phyloP scores from a whole-genome alignment of 2,888 invertebrate species.

The Dasypolia templi region DNA sequence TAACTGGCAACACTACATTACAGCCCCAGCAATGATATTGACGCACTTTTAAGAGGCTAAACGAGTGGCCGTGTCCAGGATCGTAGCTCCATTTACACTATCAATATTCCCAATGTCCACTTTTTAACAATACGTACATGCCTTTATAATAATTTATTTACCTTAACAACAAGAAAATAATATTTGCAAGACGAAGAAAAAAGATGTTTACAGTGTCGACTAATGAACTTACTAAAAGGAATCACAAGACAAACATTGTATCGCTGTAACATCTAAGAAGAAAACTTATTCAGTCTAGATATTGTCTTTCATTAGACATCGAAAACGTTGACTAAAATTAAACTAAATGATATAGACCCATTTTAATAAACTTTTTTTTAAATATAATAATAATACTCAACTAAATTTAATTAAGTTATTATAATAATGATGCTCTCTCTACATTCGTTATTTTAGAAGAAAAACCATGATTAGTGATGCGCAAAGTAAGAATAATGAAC shows the following conservation, averaged over 20 bases:
- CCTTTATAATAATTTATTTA: slow-evolving; percentile 84
- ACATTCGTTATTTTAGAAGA: slow-evolving; percentile 80
- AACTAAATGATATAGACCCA: slow-evolving; percentile 74
- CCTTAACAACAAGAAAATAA: slow-evolving; percentile 80
- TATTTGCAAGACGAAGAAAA: slow-evolving; percentile 75
- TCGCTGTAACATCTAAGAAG: slow-evolving; percentile 77
- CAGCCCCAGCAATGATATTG: slow-evolving; percentile 51
- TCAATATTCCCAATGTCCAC: slow-evolving; percentile 77
- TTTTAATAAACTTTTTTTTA: slow-evolving; percentile 74
- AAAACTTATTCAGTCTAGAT: slow-evolving; percentile 89
- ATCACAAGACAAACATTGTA: slow-evolving; percentile 76
- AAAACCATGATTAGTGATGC: slow-evolving; percentile 68
- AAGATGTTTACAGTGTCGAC: slow-evolving; percentile 71
- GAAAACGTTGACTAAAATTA: slow-evolving; percentile 84
- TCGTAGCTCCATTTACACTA: slow-evolving; percentile 74
- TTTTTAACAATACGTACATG: slow-evolving; percentile 81
- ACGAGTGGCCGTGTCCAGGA: slow-evolving; percentile 83
- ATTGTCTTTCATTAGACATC: slow-evolving; percentile 88
- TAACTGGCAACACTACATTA: slow-evolving; percentile 20
- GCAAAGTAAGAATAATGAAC: slow-evolving; percentile 56
- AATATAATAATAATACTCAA: slow-evolving; percentile 82
- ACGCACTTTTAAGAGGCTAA: slow-evolving; percentile 75
- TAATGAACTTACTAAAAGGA: slow-evolving; percentile 78
- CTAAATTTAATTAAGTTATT: slow-evolving; percentile 81
- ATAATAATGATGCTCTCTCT: slow-evolving; percentile 76